phyloP scores from a whole-genome alignment of 2,888 invertebrate genomes.

The Physocephala rufipes region DNA sequence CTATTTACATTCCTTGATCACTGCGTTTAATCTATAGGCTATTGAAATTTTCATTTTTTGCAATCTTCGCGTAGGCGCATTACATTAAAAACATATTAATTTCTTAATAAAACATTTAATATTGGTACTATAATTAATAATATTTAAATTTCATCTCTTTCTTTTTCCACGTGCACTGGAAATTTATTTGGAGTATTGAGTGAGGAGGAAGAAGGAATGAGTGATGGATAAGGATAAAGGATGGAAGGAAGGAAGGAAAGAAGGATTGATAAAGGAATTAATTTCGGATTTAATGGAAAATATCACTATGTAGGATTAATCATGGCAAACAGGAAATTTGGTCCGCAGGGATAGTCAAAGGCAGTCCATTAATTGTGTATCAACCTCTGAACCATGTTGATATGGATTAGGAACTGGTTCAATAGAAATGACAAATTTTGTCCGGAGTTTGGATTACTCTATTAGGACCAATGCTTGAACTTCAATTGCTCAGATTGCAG shows the following conservation, averaged over 20 bases:
- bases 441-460: constrained; percentile 23
- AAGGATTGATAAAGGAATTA: constrained; percentile 33
- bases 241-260: constrained; percentile 11
- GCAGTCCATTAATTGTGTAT: not conserved
- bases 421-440: constrained; percentile 24
- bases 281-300: constrained; percentile 12
- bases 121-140: constrained; percentile 12
- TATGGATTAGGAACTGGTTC: constrained; percentile 32
- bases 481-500: constrained; percentile 8
- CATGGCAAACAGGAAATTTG: constrained; percentile 19
- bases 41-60: too few species aligned
- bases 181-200: constrained; percentile 20
- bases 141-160: constrained; percentile 32
- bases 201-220: constrained; percentile 17
- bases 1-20: constrained; percentile 41
- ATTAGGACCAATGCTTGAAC: constrained; percentile 3
- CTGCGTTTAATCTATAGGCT: too few species aligned
- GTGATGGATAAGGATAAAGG: constrained; percentile 31
- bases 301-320: constrained; percentile 19
- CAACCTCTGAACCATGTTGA: constrained; percentile 10
- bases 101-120: too few species aligned
- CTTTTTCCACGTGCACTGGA: constrained; percentile 32
- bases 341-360: not conserved
- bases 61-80: too few species aligned
- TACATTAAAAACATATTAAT: too few species aligned